These are phyloP conservation scores for Sebastes oblongus DNA, from an alignment of 2,797 vertebrate species.

Conservation along the genomic window DNA sequence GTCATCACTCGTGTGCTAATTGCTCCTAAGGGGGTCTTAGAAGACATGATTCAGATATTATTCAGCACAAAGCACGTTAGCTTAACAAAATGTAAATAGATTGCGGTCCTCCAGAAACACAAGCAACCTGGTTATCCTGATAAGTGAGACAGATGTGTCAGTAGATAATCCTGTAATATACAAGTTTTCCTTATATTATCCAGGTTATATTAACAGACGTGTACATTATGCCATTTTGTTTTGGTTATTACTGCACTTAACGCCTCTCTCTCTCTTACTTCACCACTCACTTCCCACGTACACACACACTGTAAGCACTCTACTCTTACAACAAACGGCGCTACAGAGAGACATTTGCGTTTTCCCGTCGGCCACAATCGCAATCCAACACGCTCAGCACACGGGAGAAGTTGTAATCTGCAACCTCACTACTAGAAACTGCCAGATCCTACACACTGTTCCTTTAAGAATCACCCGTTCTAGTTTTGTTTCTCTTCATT, in stretches of 20 bases:
- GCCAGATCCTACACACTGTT: too few species aligned
- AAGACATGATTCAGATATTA: constrained; percentile 43
- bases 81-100: constrained; percentile 11
- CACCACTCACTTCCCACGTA: too few species aligned
- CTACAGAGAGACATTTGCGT: fast-evolving
- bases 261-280: not conserved
- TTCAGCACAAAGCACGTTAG: constrained; percentile 28
- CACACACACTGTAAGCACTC: too few species aligned
- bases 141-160: not conserved
- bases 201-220: not conserved
- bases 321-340: too few species aligned
- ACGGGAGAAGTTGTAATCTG: too few species aligned
- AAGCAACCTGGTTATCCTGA: not conserved
- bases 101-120: not conserved
- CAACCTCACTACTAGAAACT: too few species aligned
- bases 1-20: constrained; percentile 35
- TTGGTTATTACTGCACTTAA: not conserved
- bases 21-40: constrained; percentile 35
- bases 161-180: not conserved
- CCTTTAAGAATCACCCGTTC: too few species aligned
- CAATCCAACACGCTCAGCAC: too few species aligned
- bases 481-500: not conserved
- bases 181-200: not conserved
- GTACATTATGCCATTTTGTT: not conserved
- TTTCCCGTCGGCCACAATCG: too few species aligned